phyloP scores from a whole-genome alignment of 1,140 invertebrate genomes.

The Conus ventricosus region DNA sequence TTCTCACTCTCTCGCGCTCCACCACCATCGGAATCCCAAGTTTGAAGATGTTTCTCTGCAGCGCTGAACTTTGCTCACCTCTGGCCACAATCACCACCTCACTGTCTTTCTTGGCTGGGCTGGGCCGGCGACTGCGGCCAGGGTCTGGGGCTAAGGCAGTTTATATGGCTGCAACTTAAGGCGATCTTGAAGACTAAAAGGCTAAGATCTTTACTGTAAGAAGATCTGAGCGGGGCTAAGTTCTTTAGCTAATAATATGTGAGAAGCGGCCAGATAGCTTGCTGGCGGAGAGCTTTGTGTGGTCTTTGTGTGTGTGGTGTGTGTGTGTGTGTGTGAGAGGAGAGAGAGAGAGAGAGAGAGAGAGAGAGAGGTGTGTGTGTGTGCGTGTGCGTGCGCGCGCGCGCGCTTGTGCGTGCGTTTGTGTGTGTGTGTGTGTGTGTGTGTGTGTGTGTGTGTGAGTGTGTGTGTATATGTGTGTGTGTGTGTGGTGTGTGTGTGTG shows the following conservation, averaged over 20 bases:
- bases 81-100: neutral
- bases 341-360: too few relatives aligned
- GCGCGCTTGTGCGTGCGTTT: too few relatives aligned
- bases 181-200: conserved; percentile 45
- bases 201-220: conserved; percentile 52
- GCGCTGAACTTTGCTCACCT: conserved; percentile 13
- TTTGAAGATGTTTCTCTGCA: conserved; percentile 2
- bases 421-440: too few relatives aligned
- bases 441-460: too few relatives aligned
- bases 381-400: too few relatives aligned
- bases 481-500: neutral
- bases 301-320: neutral
- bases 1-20: neutral
- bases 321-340: neutral
- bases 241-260: conserved; percentile 49
- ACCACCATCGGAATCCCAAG: neutral
- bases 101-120: conserved; percentile 1
- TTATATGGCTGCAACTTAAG: conserved; percentile 42
- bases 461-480: too few relatives aligned
- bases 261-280: conserved; percentile 30
- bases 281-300: neutral
- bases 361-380: too few relatives aligned
- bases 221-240: conserved; percentile 47
- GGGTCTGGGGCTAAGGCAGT: conserved; percentile 26
- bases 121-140: neutral